Evolutionary conservation across 2,113 vertebrate species (phyloP).

Genomic region (Lynx canadensis): DNA sequence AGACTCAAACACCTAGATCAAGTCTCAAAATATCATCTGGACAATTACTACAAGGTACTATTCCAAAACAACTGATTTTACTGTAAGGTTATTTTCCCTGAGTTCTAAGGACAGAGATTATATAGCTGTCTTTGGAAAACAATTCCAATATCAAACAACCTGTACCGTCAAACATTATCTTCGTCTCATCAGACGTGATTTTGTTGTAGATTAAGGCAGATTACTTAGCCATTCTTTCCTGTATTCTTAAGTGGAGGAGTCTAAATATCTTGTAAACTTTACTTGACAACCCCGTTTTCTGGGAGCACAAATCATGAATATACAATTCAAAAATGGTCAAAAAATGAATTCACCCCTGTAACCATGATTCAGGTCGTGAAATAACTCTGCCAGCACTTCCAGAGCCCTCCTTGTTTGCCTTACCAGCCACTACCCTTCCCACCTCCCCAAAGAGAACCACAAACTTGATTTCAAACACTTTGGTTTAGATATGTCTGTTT

Average conservation of each 20-base stretch:
- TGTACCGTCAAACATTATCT: not conserved
- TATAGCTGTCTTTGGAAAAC: not conserved
- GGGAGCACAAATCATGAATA: not conserved
- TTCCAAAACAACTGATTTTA: not conserved
- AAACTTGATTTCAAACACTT: not conserved
- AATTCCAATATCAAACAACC: not conserved
- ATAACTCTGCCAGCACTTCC: not conserved
- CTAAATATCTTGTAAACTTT: not conserved
- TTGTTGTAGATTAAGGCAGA: not conserved
- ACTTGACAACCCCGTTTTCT: not conserved
- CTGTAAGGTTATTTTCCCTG: not conserved
- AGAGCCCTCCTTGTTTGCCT: not conserved
- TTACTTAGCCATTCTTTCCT: not conserved
- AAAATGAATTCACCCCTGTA: not conserved
- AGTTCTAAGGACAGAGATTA: not conserved
- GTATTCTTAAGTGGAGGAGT: not conserved
- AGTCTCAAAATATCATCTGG: conserved; percentile 2
- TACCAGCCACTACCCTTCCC: not conserved
- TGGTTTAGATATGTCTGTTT: not conserved
- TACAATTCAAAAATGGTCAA: not conserved
- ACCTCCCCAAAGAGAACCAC: not conserved
- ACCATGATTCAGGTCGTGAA: not conserved
- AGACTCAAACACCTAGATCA: not conserved
- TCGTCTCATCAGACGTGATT: not conserved
- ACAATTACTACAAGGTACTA: not conserved